Evolutionary conservation across 1,140 invertebrate species (phyloP), one percentile per base, ranked within the genome.

Genomic region (Diplogasteroides magnus): DNA sequence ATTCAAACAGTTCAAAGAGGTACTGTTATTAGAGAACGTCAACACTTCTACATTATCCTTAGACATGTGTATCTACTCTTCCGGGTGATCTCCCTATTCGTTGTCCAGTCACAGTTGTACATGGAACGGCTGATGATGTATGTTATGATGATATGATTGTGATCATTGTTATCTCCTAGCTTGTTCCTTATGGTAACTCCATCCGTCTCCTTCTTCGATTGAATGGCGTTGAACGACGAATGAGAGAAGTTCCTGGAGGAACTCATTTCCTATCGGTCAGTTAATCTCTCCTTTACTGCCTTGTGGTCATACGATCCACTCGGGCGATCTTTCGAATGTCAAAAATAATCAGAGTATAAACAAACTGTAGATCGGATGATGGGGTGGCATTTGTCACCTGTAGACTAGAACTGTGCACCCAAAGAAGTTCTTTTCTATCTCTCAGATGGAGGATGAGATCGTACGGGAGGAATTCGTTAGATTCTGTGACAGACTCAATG

Each of bases 41-140:
- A 55, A 2, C 2, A 25, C 2, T 13, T 48, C 14, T 37, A 23
- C 31, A 23, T 19, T 63, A 26, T 11, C 29, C 48, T 56, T 23
- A 65, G 64, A 65, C 32, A 19, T 65, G 64, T 65, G 37, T 65
- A 2, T 37, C 31, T 27, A 65, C 14, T 37, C 32, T 25, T 23
- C 3, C 3, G n/a, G 64, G 64, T 6, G 48, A 63, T 26, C 31
- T 65, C 19, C 64, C 64, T 14, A 65, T 65, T 37, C n/a, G 14
- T 13, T 65, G 64, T 37, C 64, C 64, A 2, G 64, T 65, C 31
- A 37, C 14, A 25, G 48, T 65, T 3, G 64, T 65, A 14, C 64
- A 65, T 55, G 64, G 64, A 48, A 65, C 64, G 19, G 37, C 2
- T 23, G 64, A 65, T 29, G 64, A 65, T n/a, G 64, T 65, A 48